Conservation (phyloP, 2,113 vertebrate genomes). For the Nymphicus hollandicus region DNA sequence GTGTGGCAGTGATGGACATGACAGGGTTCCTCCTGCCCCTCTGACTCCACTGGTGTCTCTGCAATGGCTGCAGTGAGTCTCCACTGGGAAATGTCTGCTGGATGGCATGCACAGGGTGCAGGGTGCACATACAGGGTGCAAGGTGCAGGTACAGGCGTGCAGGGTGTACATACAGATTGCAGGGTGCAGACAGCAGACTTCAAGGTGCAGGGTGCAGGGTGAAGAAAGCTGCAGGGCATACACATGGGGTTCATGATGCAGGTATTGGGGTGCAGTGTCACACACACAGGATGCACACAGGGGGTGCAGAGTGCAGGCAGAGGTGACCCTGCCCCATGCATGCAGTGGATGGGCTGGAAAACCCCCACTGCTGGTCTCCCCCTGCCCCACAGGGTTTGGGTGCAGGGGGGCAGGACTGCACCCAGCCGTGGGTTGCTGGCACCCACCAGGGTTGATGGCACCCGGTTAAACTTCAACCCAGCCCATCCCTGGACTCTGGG, state of each 20-base stretch:
- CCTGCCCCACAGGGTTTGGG: neutral
- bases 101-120: neutral
- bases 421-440: fast-evolving
- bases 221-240: neutral
- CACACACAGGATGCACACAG: no score
- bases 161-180: neutral
- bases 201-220: neutral
- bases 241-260: neutral
- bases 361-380: neutral
- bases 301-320: neutral
- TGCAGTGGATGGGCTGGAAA: neutral
- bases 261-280: no score
- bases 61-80: neutral
- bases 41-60: neutral
- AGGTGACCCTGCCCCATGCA: neutral
- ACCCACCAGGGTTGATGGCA: neutral
- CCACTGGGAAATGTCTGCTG: neutral
- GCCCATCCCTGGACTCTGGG: neutral
- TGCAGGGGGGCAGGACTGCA: neutral
- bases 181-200: neutral
- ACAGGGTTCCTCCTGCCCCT: no score
- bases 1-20: neutral
- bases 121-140: fast-evolving
- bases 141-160: neutral
- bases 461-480: neutral